Evolutionary conservation across 2,888 invertebrate species (phyloP).

Genomic region (Alloplasta piceator): DNA sequence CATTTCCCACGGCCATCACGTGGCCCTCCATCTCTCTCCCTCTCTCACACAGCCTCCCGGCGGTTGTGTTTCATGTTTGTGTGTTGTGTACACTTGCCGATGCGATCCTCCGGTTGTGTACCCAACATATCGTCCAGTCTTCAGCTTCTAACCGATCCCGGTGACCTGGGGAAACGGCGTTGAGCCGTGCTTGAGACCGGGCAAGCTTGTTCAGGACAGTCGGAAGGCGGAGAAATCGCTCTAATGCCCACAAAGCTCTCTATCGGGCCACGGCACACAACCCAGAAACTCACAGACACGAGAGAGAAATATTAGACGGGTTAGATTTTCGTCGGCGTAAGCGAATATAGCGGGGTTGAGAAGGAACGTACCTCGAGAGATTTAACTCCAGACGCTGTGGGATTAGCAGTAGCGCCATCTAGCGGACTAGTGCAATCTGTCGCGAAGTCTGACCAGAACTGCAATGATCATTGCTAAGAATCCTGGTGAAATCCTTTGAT

Average conservation of each 20-base stretch:
- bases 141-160: constrained; percentile 11
- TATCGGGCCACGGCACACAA: constrained; percentile 1
- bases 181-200: constrained; percentile 40
- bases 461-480: no score
- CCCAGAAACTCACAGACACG: not conserved
- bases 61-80: not conserved
- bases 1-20: not conserved
- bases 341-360: not conserved
- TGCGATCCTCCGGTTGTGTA: constrained; percentile 3
- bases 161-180: constrained; percentile 3
- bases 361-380: not conserved
- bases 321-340: not conserved
- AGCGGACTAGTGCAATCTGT: constrained; percentile 19
- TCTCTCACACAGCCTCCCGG: no score
- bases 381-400: not conserved
- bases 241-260: constrained; percentile 27
- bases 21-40: no score
- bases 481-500: no score
- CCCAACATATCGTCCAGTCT: constrained; percentile 18
- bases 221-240: not conserved
- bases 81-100: constrained; percentile 1
- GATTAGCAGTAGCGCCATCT: constrained; percentile 21
- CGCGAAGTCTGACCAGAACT: not conserved
- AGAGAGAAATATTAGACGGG: not conserved
- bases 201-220: constrained; percentile 22